Evolutionary conservation across 2,888 invertebrate species (phyloP).

Genomic region (Argyra leucocephala): DNA sequence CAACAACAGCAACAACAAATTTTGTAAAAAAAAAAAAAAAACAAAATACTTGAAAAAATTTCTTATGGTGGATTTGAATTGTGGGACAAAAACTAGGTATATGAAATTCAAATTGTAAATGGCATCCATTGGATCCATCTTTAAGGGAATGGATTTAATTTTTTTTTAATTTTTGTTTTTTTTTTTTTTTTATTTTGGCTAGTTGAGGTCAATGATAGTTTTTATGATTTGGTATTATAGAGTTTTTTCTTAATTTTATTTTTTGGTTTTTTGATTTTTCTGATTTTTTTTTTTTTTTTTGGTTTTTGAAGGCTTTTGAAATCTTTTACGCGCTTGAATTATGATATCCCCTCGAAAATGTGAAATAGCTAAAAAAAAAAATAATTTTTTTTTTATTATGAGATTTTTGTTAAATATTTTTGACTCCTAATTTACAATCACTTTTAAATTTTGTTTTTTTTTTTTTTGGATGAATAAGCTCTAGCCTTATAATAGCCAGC

Average conservation of each 20-base stretch:
- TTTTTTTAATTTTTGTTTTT: neutral
- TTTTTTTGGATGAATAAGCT: neutral
- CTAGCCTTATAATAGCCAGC: neutral
- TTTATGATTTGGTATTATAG: no score
- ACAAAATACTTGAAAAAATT: neutral
- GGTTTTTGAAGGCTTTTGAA: constrained; percentile 1
- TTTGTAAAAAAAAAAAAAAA: neutral
- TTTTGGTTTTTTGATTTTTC: neutral
- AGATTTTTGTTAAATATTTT: neutral
- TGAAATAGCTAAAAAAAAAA: neutral
- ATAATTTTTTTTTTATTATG: neutral
- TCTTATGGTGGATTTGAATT: neutral
- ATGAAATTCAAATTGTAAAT: neutral
- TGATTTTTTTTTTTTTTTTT: neutral
- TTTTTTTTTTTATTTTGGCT: neutral
- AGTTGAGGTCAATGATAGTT: constrained; percentile 3
- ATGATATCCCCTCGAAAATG: neutral
- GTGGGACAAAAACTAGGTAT: neutral
- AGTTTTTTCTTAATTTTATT: no score
- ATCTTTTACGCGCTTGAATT: constrained; percentile 4
- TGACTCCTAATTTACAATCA: neutral
- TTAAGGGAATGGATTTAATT: neutral
- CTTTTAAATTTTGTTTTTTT: neutral
- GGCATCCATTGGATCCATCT: neutral
- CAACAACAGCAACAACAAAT: neutral